Evolutionary conservation across 1,140 invertebrate species (phyloP).

Genomic region (Dreissena polymorpha): DNA sequence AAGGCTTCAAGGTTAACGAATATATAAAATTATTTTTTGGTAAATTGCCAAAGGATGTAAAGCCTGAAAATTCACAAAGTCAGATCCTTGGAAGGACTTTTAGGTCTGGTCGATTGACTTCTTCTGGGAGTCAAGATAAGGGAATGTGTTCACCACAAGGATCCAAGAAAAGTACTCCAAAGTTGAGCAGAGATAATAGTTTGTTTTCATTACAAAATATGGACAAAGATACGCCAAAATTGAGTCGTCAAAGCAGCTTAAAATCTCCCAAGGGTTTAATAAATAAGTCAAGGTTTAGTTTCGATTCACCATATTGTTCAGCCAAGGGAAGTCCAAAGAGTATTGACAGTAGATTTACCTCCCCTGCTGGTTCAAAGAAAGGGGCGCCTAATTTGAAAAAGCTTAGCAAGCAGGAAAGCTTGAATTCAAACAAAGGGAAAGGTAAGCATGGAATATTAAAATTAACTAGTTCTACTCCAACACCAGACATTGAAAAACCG

Average conservation of each 20-base stretch:
- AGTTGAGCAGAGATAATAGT: constrained; percentile 5
- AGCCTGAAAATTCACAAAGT: background rate
- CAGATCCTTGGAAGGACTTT: background rate
- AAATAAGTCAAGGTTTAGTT: no score
- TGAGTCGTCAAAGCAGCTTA: constrained; percentile 21
- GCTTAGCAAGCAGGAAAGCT: background rate
- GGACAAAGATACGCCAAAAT: constrained; percentile 23
- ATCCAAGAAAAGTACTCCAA: constrained; percentile 15
- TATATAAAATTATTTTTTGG: background rate
- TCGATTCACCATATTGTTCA: background rate
- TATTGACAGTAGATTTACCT: background rate
- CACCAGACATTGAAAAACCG: no score
- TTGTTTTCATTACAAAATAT: background rate
- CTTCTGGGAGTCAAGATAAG: background rate
- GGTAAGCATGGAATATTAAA: background rate
- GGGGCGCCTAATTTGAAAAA: background rate
- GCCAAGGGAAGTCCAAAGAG: background rate
- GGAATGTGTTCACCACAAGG: background rate
- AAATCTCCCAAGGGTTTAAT: background rate
- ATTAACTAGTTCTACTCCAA: no score
- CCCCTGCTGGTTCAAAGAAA: background rate
- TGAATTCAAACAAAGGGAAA: background rate
- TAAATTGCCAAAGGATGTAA: no score
- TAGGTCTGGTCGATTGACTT: background rate
- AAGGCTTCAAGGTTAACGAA: background rate